Percentiles rank a stretch among this genome's conserved stretches.
phyloP scores from a whole-genome alignment of 1,140 invertebrate species.

The Brachionus calyciflorus region DNA sequence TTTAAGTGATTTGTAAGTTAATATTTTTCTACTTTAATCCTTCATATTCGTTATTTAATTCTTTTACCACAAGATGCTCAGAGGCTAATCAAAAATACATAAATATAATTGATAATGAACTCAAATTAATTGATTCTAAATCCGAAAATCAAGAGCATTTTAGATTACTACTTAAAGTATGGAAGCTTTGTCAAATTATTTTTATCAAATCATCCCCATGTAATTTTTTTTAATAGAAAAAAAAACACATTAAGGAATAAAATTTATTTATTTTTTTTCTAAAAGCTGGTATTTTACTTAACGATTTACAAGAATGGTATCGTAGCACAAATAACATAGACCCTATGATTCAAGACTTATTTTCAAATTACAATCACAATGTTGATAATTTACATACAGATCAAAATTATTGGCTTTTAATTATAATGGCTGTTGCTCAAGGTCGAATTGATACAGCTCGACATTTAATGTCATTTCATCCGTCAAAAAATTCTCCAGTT shows the following conservation, averaged over 20 bases:
- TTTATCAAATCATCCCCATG: slow-evolving; percentile 46
- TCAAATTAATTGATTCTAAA: not conserved
- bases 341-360: slow-evolving; percentile 2
- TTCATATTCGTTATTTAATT: too few species aligned
- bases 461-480: slow-evolving; percentile 34
- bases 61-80: too few species aligned
- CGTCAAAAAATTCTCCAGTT: not conserved
- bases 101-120: slow-evolving; percentile 29
- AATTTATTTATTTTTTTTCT: not conserved
- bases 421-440: slow-evolving; percentile 8
- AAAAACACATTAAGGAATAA: not conserved
- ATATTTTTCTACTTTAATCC: too few species aligned
- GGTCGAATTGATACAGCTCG: slow-evolving; percentile 38
- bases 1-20: slow-evolving; percentile 32
- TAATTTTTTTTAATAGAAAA: not conserved
- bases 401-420: slow-evolving; percentile 32
- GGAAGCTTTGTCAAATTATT: slow-evolving; percentile 39
- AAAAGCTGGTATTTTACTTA: slow-evolving; percentile 9
- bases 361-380: not conserved
- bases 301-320: slow-evolving; percentile 35
- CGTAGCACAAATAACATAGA: slow-evolving; percentile 28
- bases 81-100: slow-evolving; percentile 44
- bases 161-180: slow-evolving; percentile 1
- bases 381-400: not conserved
- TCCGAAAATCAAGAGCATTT: not conserved